These are phyloP conservation scores for Morus bassanus DNA, from an alignment of 2,797 vertebrate genomes.

Conservation along the genomic window DNA sequence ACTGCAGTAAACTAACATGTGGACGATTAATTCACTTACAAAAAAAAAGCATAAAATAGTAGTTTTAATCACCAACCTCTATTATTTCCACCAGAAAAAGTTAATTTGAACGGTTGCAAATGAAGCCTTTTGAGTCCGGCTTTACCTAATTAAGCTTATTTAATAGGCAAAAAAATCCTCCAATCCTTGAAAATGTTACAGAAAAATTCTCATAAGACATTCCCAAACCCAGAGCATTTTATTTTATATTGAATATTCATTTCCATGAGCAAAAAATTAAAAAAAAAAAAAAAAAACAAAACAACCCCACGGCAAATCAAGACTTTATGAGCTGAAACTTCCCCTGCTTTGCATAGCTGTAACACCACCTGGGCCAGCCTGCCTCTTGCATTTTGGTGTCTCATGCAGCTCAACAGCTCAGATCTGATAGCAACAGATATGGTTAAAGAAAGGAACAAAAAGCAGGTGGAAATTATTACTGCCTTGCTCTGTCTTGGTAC, in stretches of 20 bases:
- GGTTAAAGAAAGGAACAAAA: not conserved
- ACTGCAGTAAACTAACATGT: not conserved
- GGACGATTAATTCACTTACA: not conserved
- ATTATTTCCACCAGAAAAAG: not conserved
- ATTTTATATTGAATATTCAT: not conserved
- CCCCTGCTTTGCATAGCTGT: not conserved
- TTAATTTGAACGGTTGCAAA: not conserved
- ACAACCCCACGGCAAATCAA: not conserved
- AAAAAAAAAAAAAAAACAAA: too few species aligned
- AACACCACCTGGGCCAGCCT: not conserved
- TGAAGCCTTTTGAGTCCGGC: not conserved
- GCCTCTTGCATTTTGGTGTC: too few species aligned
- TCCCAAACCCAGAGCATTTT: not conserved
- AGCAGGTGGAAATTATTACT: not conserved
- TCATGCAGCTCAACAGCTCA: not conserved
- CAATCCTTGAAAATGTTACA: not conserved
- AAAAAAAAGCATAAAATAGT: not conserved
- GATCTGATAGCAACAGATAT: not conserved
- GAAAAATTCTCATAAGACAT: not conserved
- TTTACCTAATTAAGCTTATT: not conserved
- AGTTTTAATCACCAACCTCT: not conserved
- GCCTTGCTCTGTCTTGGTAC: not conserved
- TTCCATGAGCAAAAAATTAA: not conserved
- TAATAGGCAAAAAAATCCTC: not conserved
- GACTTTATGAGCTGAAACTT: not conserved